phyloP scores from a whole-genome alignment of 2,888 invertebrate genomes.

The Dorcus parallelipipedus region DNA sequence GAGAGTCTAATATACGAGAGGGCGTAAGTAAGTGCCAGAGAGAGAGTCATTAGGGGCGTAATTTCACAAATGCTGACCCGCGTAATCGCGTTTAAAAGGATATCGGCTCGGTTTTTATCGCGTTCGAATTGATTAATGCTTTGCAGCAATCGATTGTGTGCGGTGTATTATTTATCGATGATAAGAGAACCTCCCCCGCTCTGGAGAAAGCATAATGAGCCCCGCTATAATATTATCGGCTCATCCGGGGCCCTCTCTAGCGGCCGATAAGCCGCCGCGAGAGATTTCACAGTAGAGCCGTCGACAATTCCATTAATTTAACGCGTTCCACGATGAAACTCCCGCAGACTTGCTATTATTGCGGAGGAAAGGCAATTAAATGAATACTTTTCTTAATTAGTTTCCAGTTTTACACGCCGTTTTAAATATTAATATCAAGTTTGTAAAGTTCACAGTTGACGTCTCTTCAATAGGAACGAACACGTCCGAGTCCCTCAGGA shows the following conservation, averaged over 20 bases:
- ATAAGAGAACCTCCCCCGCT: constrained; percentile 27
- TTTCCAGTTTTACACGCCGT: constrained; percentile 44
- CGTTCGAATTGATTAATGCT: neutral
- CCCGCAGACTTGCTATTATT: constrained; percentile 41
- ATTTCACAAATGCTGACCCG: constrained; percentile 15
- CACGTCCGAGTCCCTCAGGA: neutral
- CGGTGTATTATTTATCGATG: constrained; percentile 35
- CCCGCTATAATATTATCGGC: constrained; percentile 37
- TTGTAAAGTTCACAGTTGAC: constrained; percentile 25
- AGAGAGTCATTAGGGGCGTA: constrained; percentile 12
- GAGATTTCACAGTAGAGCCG: constrained; percentile 44
- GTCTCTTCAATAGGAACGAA: constrained; percentile 2
- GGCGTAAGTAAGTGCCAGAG: constrained; percentile 7
- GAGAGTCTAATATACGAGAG: constrained; percentile 15
- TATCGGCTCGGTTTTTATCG: neutral
- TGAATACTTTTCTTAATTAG: constrained; percentile 49
- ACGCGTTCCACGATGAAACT: constrained; percentile 43
- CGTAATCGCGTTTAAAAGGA: constrained; percentile 5
- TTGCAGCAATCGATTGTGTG: constrained; percentile 7
- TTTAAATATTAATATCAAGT: constrained; percentile 41
- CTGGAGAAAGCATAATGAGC: constrained; percentile 34
- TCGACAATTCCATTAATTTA: constrained; percentile 49
- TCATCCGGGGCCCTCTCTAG: constrained; percentile 38
- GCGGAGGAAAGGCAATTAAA: constrained; percentile 44
- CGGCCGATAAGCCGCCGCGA: constrained; percentile 43